These are phyloP conservation scores for Dendrocopos noguchii DNA, from an alignment of 2,113 vertebrate genomes.

Conservation along the genomic window DNA sequence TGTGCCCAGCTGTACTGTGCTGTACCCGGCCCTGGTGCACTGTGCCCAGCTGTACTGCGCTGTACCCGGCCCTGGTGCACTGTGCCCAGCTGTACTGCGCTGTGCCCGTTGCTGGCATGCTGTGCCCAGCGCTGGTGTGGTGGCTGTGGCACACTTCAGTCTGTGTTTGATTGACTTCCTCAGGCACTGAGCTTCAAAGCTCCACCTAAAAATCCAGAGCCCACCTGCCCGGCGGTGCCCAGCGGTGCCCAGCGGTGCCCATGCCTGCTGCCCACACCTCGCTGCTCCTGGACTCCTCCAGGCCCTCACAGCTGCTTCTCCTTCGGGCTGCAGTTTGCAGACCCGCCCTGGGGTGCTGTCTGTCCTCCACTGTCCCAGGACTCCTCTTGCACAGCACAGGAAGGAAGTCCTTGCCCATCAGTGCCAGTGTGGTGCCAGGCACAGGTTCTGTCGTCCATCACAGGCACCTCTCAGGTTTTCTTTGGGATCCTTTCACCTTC, in stretches of 20 bases:
- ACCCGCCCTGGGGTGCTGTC: not conserved
- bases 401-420: not conserved
- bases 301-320: not conserved
- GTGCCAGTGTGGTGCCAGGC: not conserved
- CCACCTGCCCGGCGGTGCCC: not conserved
- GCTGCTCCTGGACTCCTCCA: rapidly evolving
- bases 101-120: too few relatives aligned
- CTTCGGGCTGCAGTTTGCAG: not conserved
- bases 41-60: too few relatives aligned
- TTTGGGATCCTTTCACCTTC: not conserved
- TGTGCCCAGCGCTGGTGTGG: rapidly evolving
- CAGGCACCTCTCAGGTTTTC: not conserved
- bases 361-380: not conserved
- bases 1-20: too few relatives aligned
- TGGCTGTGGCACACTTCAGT: rapidly evolving
- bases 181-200: not conserved
- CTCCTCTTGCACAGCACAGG: not conserved
- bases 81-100: too few relatives aligned
- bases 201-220: not conserved
- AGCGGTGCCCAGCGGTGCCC: not conserved
- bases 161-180: not conserved
- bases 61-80: too few relatives aligned
- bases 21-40: too few relatives aligned
- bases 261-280: not conserved
- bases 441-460: rapidly evolving